Evolutionary conservation across 2,797 vertebrate species (phyloP).

Genomic region (Diceros bicornis): DNA sequence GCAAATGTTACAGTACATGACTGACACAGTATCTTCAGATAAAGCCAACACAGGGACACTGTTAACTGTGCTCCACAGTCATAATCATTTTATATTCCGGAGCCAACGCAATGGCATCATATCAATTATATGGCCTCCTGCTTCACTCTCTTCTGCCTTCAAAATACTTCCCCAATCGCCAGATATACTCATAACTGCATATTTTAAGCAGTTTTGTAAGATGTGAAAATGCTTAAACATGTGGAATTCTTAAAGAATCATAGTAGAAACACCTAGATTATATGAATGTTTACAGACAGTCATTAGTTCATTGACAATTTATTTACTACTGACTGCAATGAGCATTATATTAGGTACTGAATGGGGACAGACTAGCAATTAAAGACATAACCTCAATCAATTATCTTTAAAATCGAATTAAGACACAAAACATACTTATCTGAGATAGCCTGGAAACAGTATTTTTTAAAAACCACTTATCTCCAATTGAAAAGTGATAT

Average conservation of each 20-base stretch:
- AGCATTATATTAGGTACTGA: background rate
- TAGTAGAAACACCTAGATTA: background rate
- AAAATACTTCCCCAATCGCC: background rate
- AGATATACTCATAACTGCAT: background rate
- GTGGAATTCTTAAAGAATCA: constrained; percentile 3
- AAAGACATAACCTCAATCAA: constrained; percentile 16
- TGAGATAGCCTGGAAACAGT: constrained; percentile 53
- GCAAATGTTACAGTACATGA: background rate
- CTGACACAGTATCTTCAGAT: background rate
- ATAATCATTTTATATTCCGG: background rate
- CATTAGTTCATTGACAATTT: background rate
- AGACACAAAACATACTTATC: constrained; percentile 57
- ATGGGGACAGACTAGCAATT: constrained; percentile 26
- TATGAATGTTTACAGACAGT: background rate
- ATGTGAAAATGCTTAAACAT: background rate
- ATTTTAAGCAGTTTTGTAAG: background rate
- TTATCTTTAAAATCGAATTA: constrained; percentile 74
- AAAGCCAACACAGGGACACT: background rate
- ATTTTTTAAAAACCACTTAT: constrained; percentile 19
- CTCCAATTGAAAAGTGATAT: constrained; percentile 1
- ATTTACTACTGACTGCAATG: constrained; percentile 15
- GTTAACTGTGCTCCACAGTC: background rate
- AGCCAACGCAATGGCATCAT: background rate
- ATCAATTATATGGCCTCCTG: background rate
- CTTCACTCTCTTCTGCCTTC: background rate